Evolutionary conservation across 1,140 invertebrate genomes (phyloP).

Genomic region (Stegodyphus dumicola): DNA sequence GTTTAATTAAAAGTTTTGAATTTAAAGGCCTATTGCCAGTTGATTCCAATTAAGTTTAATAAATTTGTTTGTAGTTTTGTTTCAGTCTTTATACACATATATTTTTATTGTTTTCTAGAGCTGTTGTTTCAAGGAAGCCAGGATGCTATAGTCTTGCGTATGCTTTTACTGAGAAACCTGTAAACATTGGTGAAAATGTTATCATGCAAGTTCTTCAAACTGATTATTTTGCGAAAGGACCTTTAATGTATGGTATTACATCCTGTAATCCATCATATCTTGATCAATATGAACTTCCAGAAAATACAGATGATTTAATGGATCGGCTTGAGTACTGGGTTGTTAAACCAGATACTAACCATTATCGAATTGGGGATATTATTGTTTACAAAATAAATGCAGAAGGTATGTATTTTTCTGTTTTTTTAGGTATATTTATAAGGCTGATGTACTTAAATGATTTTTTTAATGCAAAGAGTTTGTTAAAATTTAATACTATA

Average conservation of each 20-base stretch:
- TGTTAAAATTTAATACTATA: no score
- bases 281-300: constrained; percentile 81
- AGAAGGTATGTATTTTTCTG: constrained; percentile 72
- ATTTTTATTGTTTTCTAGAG: constrained; percentile 67
- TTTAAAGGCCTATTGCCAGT: no score
- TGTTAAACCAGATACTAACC: constrained; percentile 90
- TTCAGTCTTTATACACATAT: no score
- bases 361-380: constrained; percentile 86
- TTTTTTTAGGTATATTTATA: no score
- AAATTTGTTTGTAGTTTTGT: no score
- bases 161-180: constrained; percentile 87
- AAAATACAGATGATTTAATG: constrained; percentile 90
- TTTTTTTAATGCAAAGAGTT: no score
- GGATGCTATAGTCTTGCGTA: constrained; percentile 95
- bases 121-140: constrained; percentile 81
- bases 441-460: no score
- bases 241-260: constrained; percentile 90
- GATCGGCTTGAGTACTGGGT: constrained; percentile 98
- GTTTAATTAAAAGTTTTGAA: no score
- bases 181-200: constrained; percentile 86
- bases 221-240: constrained; percentile 85
- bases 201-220: constrained; percentile 87
- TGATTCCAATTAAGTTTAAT: no score
- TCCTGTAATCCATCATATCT: constrained; percentile 88
- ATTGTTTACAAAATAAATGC: constrained; percentile 87